These are phyloP conservation scores for Tapera naevia DNA, from an alignment of 2,797 vertebrate species.

Conservation along the genomic window DNA sequence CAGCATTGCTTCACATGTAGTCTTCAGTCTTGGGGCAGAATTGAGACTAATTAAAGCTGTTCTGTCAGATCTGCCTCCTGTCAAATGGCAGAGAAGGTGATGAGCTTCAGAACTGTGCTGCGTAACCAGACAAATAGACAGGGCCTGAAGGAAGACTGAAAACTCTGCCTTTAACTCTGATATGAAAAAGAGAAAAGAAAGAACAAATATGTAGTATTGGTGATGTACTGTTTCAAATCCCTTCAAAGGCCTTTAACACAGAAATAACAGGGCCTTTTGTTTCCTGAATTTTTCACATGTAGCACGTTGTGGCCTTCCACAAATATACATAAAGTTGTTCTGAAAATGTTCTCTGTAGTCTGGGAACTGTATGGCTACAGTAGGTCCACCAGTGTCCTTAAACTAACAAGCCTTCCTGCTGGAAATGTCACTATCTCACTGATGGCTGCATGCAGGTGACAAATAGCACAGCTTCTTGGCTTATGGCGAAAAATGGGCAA, in stretches of 20 bases:
- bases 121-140: background rate
- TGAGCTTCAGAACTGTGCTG: background rate
- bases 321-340: background rate
- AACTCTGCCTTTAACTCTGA: background rate
- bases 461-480: background rate
- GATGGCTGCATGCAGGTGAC: background rate
- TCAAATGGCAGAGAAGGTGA: background rate
- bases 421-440: background rate
- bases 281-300: background rate
- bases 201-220: background rate
- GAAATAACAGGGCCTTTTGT: too few species aligned
- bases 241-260: background rate
- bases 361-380: background rate
- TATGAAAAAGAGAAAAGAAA: background rate
- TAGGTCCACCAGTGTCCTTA: background rate
- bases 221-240: background rate
- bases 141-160: background rate
- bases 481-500: background rate
- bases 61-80: background rate
- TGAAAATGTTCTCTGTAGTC: background rate
- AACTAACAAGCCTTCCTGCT: background rate
- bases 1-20: background rate
- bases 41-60: background rate
- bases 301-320: background rate
- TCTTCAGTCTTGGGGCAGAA: background rate